These are phyloP conservation scores for Palythoa grandis DNA, from an alignment of 92 coral and sea anemone genomes.

Conservation along the genomic window DNA sequence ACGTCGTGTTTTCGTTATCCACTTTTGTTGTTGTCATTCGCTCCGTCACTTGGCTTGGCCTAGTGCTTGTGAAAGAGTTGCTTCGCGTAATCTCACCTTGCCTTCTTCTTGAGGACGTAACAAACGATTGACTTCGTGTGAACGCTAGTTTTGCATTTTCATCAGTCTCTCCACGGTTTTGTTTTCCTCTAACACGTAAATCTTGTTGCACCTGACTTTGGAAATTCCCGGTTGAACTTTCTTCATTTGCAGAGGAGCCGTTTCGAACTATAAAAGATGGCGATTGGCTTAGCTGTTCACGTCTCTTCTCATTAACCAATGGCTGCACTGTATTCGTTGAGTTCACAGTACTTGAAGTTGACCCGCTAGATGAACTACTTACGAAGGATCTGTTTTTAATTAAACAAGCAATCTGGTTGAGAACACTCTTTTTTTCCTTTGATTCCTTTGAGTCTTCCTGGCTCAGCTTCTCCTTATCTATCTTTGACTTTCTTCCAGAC, in stretches of 20 bases:
- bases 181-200: not conserved
- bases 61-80: constrained; percentile 71
- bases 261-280: constrained; percentile 7
- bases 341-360: not conserved
- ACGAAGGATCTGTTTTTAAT: constrained; percentile 66
- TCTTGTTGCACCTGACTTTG: constrained; percentile 2
- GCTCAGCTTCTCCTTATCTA: constrained; percentile 39
- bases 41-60: constrained; percentile 9
- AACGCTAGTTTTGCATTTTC: constrained; percentile 22
- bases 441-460: constrained; percentile 48
- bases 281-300: constrained; percentile 35
- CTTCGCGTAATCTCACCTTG: constrained; percentile 63
- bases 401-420: constrained; percentile 72
- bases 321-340: not conserved
- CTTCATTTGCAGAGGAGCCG: constrained; percentile 4
- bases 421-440: constrained; percentile 71
- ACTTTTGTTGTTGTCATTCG: not conserved
- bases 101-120: constrained; percentile 59
- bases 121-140: constrained; percentile 72
- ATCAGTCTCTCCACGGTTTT: constrained; percentile 12
- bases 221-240: constrained; percentile 23
- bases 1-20: not conserved
- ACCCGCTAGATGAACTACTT: constrained; percentile 28
- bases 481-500: constrained; percentile 31
- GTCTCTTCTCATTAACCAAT: constrained; percentile 25